Percentiles rank a stretch among this genome's conserved stretches.
phyloP scores from a whole-genome alignment of 2,113 vertebrate genomes.

The Craseonycteris thonglongyai region DNA sequence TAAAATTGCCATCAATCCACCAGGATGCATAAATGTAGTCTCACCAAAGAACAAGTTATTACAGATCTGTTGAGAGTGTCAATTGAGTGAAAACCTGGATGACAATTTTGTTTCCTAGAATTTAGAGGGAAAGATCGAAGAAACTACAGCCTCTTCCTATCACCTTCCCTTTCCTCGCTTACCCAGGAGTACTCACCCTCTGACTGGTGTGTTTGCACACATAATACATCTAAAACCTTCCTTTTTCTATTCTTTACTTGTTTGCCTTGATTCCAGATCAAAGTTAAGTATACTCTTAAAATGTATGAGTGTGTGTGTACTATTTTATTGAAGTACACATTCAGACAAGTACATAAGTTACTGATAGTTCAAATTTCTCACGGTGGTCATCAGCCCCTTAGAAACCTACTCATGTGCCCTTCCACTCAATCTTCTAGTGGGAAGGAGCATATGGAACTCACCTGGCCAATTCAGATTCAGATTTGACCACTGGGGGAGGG shows the following conservation, averaged over 20 bases:
- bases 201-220: not conserved
- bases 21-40: not conserved
- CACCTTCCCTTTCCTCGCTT: not conserved
- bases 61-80: not conserved
- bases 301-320: no score
- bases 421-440: not conserved
- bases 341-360: not conserved
- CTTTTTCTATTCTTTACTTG: not conserved
- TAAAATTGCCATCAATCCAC: slow-evolving; percentile 8
- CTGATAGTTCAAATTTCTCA: not conserved
- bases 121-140: not conserved
- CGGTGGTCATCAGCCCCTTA: not conserved
- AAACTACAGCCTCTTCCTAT: not conserved
- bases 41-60: not conserved
- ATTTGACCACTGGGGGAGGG: no score
- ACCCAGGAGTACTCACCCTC: not conserved
- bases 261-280: not conserved
- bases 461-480: no score
- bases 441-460: no score
- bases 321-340: not conserved
- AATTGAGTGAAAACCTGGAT: not conserved
- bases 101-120: not conserved
- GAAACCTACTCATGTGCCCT: not conserved
- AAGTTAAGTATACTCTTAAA: not conserved
- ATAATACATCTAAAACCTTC: not conserved